These are phyloP conservation scores for Daptonema setosum DNA, from an alignment of 2,888 invertebrate genomes.

Conservation along the genomic window DNA sequence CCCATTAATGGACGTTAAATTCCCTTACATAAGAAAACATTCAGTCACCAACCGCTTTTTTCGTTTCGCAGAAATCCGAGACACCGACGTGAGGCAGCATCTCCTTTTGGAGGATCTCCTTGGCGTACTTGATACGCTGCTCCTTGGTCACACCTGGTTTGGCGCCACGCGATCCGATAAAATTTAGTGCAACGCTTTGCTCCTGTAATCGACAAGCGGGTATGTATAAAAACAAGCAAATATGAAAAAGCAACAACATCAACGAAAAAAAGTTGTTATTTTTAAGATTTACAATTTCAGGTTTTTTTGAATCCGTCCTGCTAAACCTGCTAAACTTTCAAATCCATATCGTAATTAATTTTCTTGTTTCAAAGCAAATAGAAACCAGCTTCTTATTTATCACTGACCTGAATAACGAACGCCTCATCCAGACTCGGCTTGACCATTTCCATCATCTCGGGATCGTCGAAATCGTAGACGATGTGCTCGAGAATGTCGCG, in stretches of 20 bases:
- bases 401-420: constrained; percentile 70
- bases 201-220: constrained; percentile 40
- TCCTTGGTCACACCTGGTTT: constrained; percentile 94
- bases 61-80: constrained; percentile 97
- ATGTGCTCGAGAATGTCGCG: constrained; percentile 97
- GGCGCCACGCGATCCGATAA: constrained; percentile 90
- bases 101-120: constrained; percentile 97
- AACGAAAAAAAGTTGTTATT: no score
- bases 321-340: neutral
- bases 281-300: no score
- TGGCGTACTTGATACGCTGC: constrained; percentile 92
- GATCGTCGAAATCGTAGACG: constrained; percentile 98
- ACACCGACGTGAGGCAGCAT: constrained; percentile 98
- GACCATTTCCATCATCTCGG: constrained; percentile 99
- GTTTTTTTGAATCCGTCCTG: no score
- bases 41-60: constrained; percentile 48
- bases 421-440: constrained; percentile 98
- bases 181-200: constrained; percentile 91
- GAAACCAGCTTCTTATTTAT: neutral
- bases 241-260: neutral
- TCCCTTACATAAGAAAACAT: no score
- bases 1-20: no score
- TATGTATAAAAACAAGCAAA: neutral
- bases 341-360: neutral
- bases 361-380: neutral